Base-by-base conservation (phyloP, 2,113 vertebrate species). In the Hepsetus odoe region DNA sequence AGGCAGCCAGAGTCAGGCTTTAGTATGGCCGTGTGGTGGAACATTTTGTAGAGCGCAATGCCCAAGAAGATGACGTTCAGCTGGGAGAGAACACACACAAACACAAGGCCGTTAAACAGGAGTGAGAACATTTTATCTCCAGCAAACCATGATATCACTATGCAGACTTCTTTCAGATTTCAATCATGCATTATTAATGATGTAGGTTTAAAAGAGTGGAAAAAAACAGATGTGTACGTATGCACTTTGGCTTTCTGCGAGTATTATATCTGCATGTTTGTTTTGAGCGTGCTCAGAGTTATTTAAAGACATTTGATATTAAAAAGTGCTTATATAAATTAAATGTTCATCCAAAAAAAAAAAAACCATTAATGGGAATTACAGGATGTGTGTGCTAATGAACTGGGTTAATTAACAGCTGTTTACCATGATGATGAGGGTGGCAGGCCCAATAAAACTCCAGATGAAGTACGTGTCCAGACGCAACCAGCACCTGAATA, bases 381-480 rank as follows among this genome's bases (percentile, higher is more conserved):
- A 49, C 1, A 14, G 44, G 44, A 46, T 18, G 18, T 46, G 44
- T 18, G 2, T 14, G 46, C 26, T 44, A 30, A 77, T 59, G 10
- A 42, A 22, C 18, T 5, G 16, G 44, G 40, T 64, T 40, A 53
- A 67, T 66, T 44, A 55, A 58, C 33, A 32, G 30, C 14, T 33
- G 14, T 40, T 97, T 95, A 99, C 98, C 98, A 99, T 98, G 94
- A 99, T 99, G 94, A 99, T 99, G 93, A 99, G 94, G 90, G 97
- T 99, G 82, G 97, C 98, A 0, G 98, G 98, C 91, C 98, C 98
- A 93, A 99, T 98, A 94, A 99, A 99, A 91, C 98, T 99, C 98
- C 98, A 99, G 90, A 99, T 99, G 93, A 99, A 99, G 92, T 99
- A 98, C 77, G 97, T 99, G 93, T 99, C 98, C 91, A 98, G 94